Percentiles rank a stretch among this genome's conserved stretches.
phyloP scores from a whole-genome alignment of 2,113 vertebrate genomes.

The Nanorana parkeri region DNA sequence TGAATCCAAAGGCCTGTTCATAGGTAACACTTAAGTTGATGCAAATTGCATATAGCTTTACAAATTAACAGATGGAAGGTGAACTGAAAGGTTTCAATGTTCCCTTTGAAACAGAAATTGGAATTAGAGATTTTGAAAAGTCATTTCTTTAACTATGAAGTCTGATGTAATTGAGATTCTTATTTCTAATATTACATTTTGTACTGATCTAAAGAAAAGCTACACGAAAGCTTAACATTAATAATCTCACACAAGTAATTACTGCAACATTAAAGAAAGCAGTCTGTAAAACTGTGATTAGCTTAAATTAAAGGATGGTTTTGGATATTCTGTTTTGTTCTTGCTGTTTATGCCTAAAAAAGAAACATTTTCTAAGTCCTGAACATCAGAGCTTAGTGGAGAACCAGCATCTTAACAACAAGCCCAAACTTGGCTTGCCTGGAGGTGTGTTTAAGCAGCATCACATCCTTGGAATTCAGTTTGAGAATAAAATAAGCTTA shows the following conservation, averaged over 20 bases:
- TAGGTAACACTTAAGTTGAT: too few relatives aligned
- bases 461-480: slow-evolving; percentile 24
- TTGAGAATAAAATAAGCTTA: not conserved
- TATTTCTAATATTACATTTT: not conserved
- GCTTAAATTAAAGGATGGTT: not conserved
- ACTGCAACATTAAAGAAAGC: slow-evolving; percentile 22
- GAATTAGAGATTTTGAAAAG: not conserved
- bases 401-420: slow-evolving; percentile 5
- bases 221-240: not conserved
- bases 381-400: slow-evolving; percentile 9
- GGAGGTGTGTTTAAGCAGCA: not conserved
- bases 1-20: too few relatives aligned
- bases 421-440: slow-evolving; percentile 39
- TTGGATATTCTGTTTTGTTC: not conserved
- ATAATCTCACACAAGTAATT: slow-evolving; percentile 25
- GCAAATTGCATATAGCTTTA: too few relatives aligned
- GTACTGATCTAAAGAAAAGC: slow-evolving; percentile 7
- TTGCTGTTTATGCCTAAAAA: slow-evolving; percentile 21
- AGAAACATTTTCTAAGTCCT: not conserved
- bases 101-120: not conserved
- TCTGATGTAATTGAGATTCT: not conserved
- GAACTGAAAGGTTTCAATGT: not conserved
- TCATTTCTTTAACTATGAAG: not conserved
- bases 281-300: slow-evolving; percentile 18
- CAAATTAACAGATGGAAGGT: not conserved